Evolutionary conservation across 2,888 invertebrate species (phyloP).

Genomic region (Ochropacha duplaris): DNA sequence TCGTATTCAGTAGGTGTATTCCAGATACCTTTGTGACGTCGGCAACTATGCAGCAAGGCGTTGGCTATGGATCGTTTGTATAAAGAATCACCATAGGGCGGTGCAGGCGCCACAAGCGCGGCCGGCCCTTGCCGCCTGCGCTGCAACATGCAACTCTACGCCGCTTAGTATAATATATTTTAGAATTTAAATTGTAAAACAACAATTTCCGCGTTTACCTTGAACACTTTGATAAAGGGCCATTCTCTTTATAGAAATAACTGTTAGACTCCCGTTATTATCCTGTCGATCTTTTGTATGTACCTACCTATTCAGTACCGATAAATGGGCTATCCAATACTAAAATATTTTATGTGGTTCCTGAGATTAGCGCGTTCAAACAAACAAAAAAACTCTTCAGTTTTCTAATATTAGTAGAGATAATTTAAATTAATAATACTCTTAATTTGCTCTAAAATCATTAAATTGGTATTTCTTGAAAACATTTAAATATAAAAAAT

Average conservation of each 20-base stretch:
- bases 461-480: too few species aligned
- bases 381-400: too few species aligned
- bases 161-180: conserved; percentile 44
- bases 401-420: too few species aligned
- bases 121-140: conserved; percentile 8
- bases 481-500: too few species aligned
- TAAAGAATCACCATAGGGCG: conserved; percentile 54
- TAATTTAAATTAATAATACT: too few species aligned
- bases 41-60: conserved; percentile 64
- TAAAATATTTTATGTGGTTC: too few species aligned
- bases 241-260: conserved; percentile 61
- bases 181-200: conserved; percentile 35
- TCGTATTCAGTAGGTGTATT: conserved; percentile 67
- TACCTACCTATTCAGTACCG: too few species aligned
- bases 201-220: conserved; percentile 64
- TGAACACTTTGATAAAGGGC: conserved; percentile 70
- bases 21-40: conserved; percentile 72
- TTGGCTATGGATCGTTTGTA: conserved; percentile 37
- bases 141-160: conserved; percentile 42
- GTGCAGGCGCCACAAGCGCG: conserved; percentile 27
- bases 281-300: too few species aligned
- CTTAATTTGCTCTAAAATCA: too few species aligned
- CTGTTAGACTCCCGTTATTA: too few species aligned
- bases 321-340: too few species aligned
- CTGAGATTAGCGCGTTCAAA: too few species aligned